Base-by-base conservation (phyloP, 2,797 vertebrate species). In the Serranus cabrilla region DNA sequence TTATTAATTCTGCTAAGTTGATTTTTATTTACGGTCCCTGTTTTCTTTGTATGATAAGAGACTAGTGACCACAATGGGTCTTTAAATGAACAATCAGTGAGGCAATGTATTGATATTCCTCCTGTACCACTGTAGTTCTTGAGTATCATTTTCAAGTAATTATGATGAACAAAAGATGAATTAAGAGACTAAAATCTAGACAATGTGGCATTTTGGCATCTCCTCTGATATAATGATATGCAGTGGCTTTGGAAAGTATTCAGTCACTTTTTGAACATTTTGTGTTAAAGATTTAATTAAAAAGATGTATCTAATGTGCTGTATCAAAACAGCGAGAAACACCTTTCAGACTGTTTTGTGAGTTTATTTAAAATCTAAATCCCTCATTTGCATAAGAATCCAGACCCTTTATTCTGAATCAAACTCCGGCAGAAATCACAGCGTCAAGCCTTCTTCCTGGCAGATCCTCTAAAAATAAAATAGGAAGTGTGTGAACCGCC, bases 401-500 rank as follows among this genome's bases (percentile, higher is more conserved):
- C 21, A 42, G 37, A 31, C 2, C 5, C 2, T 39, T 51, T 4
- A 5, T 25, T 54, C 9, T 12, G 5, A 42, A 17, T 20, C 4
- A 47, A n/a, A 40, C 16, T 55, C 27, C 2, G 12, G 20, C 25
- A 62, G 17, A 49, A 51, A 6, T 57, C 25, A 7, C 0, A 40
- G 10, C 25, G 25, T 50, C 0, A 23, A 20, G 20, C 21, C 52
- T 54, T 57, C 40, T 59, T 60, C 23, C 42, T 46, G 25, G 42
- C 43, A 61, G 55, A 17, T 46, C 11, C 50, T 56, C n/a, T 56
- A 11, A n/a, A 45, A 23, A 25, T 54, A 37, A 39, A n/a, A 69
- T 47, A 2, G 8, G 31, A 10, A 49, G 54, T 2, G 45, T 55
- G 8, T 49, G 57, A 62, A n/a, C 39, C 46, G n/a, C 23, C 23